These are phyloP conservation scores for Thereva unica DNA, from an alignment of 2,888 invertebrate genomes.

Conservation along the genomic window DNA sequence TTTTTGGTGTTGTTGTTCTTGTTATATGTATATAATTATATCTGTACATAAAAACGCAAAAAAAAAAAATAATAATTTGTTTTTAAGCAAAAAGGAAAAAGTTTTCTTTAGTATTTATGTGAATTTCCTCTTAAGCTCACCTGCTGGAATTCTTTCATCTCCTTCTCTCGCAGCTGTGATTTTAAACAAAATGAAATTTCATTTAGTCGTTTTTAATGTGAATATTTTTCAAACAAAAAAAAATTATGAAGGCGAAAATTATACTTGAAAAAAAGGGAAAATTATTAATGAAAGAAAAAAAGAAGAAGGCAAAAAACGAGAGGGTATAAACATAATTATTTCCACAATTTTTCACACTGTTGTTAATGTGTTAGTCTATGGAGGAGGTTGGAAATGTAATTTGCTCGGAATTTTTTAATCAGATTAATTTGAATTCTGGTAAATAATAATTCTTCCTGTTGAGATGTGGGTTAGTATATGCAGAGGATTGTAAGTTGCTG, in stretches of 20 bases:
- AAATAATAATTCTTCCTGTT: no score
- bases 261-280: not conserved
- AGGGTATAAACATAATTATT: no score
- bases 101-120: not conserved
- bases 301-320: not conserved
- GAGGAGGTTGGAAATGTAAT: no score
- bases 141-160: conserved; percentile 70
- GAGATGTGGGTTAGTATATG: no score
- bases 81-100: conserved; percentile 4
- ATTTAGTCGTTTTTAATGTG: conserved; percentile 20
- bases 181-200: conserved; percentile 10
- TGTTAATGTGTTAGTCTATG: no score
- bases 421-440: no score
- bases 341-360: no score
- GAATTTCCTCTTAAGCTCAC: conserved; percentile 56
- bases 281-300: not conserved
- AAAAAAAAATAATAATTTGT: no score
- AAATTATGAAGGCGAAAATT: not conserved
- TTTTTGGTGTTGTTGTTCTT: conserved; percentile 1
- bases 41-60: no score
- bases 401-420: no score
- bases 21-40: no score
- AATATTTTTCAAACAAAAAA: conserved; percentile 9
- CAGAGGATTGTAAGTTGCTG: no score
- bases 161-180: conserved; percentile 68